These are phyloP conservation scores for Luffia ferchaultella DNA, from an alignment of 2,888 invertebrate species.

Conservation along the genomic window DNA sequence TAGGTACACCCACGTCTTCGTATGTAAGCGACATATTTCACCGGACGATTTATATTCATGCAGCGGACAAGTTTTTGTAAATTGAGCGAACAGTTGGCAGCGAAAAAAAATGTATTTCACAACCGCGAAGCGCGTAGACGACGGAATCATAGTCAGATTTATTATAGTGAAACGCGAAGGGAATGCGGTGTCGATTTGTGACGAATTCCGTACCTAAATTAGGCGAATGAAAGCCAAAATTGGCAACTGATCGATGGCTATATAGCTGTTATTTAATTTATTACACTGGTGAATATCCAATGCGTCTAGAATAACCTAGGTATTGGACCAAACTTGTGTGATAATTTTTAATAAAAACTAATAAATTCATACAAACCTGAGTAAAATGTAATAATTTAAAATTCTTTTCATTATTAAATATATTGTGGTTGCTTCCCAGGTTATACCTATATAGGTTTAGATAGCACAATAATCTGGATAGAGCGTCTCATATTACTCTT, in stretches of 20 bases:
- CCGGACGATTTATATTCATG: not conserved
- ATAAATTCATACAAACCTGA: no score
- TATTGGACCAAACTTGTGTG: no score
- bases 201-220: conserved; percentile 24
- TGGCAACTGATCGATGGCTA: not conserved
- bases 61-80: conserved; percentile 6
- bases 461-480: no score
- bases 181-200: conserved; percentile 23
- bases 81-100: conserved; percentile 17
- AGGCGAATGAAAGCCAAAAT: not conserved
- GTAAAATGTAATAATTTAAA: no score
- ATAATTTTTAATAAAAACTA: no score
- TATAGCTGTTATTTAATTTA: not conserved
- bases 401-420: no score
- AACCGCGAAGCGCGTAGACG: not conserved
- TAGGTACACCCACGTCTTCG: not conserved
- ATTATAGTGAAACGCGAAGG: conserved; percentile 6
- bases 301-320: no score
- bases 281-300: no score
- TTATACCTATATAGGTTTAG: no score
- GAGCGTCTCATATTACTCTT: no score
- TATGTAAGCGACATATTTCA: not conserved
- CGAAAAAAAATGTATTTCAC: conserved; percentile 18
- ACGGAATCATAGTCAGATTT: no score
- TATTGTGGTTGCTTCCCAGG: no score